phyloP scores from a whole-genome alignment of 2,797 vertebrate species.

The Trichosurus vulpecula region DNA sequence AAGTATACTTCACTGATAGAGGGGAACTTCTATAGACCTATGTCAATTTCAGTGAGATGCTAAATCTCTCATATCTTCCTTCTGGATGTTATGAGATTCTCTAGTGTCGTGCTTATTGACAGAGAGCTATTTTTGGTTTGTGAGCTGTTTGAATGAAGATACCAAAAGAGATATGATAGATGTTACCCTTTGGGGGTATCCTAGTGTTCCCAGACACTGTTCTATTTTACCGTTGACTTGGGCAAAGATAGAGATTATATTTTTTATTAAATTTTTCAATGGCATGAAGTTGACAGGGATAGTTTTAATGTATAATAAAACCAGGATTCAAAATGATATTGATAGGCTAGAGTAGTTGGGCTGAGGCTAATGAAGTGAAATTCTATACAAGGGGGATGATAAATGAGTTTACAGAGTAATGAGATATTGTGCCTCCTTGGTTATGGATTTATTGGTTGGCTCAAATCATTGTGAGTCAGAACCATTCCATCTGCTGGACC shows the following conservation, averaged over 20 bases:
- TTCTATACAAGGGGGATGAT: background rate
- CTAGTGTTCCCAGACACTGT: background rate
- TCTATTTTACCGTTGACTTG: background rate
- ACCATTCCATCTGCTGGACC: background rate
- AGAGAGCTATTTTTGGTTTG: background rate
- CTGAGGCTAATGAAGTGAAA: background rate
- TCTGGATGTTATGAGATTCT: background rate
- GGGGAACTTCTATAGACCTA: background rate
- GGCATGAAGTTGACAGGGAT: no score
- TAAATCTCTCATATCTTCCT: background rate
- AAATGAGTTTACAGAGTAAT: background rate
- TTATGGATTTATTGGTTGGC: background rate
- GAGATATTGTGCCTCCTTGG: background rate
- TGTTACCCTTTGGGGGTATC: background rate
- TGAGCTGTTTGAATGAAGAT: background rate
- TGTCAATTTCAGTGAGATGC: background rate
- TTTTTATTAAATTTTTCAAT: background rate
- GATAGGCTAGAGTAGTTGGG: rapidly evolving
- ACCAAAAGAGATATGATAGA: background rate
- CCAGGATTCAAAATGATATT: background rate
- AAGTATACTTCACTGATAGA: background rate
- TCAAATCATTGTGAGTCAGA: background rate
- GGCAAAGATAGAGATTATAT: background rate
- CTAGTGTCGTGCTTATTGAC: background rate
- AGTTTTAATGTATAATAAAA: no score